phyloP scores from a whole-genome alignment of 2,888 invertebrate species.

The Drosophila fungiperda region DNA sequence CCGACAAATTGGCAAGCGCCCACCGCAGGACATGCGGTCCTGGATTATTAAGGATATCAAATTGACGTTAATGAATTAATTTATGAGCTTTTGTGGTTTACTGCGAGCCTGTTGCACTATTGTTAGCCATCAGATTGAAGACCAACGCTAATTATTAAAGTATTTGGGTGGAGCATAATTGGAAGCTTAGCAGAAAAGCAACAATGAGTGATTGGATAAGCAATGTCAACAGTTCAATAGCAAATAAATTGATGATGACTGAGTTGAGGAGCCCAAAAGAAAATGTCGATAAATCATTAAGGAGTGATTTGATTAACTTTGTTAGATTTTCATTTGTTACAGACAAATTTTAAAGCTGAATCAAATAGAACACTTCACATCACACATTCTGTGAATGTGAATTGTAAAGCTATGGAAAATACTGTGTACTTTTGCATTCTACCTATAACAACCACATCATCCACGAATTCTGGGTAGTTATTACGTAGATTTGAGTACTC shows the following conservation, averaged over 20 bases:
- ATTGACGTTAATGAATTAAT: conserved; percentile 80
- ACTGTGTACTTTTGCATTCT: neutral
- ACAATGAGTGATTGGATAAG: conserved; percentile 9
- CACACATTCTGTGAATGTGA: neutral
- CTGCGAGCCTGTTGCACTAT: conserved; percentile 45
- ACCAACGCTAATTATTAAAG: conserved; percentile 46
- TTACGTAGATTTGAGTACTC: neutral
- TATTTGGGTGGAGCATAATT: conserved; percentile 18
- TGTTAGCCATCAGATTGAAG: conserved; percentile 14
- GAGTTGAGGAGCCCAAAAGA: neutral
- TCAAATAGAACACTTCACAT: neutral
- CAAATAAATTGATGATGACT: neutral
- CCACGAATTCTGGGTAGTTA: neutral
- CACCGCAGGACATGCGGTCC: conserved; percentile 46
- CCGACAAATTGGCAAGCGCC: conserved; percentile 41
- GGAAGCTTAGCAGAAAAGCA: conserved; percentile 30
- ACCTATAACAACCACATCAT: conserved; percentile 1
- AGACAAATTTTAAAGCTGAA: neutral
- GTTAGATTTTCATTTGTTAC: neutral
- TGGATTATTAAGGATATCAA: conserved; percentile 72
- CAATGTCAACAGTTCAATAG: conserved; percentile 6
- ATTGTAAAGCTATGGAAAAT: neutral
- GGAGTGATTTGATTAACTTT: neutral
- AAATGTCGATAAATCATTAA: neutral
- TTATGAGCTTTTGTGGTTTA: conserved; percentile 72